These are phyloP conservation scores for Hydropsyche tenuis DNA, from an alignment of 1,140 invertebrate genomes.

Conservation along the genomic window DNA sequence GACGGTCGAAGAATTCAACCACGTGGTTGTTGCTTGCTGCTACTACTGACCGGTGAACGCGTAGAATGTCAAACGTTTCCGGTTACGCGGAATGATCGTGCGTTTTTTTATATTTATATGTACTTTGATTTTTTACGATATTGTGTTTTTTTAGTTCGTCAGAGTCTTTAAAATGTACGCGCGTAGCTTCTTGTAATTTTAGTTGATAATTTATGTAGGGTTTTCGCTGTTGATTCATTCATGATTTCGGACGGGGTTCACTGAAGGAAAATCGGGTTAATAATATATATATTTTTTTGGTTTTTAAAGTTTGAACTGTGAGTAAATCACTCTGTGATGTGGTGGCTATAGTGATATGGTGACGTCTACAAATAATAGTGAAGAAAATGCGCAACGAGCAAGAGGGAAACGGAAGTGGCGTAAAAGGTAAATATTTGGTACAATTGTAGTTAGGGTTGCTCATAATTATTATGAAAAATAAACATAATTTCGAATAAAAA, in stretches of 20 bases:
- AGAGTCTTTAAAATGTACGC: no score
- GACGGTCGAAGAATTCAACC: constrained; percentile 33
- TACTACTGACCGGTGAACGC: background rate
- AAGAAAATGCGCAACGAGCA: constrained; percentile 48
- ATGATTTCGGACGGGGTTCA: background rate
- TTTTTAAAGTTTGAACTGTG: background rate
- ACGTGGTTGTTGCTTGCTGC: constrained; percentile 35
- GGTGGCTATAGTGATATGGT: constrained; percentile 7
- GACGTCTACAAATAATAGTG: constrained; percentile 36
- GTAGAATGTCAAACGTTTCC: constrained; percentile 49
- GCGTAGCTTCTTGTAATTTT: no score
- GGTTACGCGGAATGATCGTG: constrained; percentile 33
- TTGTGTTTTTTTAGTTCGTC: background rate
- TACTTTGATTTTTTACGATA: background rate
- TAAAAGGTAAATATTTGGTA: constrained; percentile 34
- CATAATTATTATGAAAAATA: no score
- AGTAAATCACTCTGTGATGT: background rate
- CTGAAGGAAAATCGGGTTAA: background rate
- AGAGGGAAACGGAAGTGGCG: constrained; percentile 44
- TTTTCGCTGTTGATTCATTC: background rate
- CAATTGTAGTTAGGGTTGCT: no score
- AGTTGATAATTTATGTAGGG: background rate
- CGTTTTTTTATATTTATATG: constrained; percentile 18
- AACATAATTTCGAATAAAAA: no score
- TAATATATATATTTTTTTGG: background rate